A percentile compares a stretch with the other conserved stretches of the same genome.
Conservation (phyloP, 1,140 invertebrate species). For the Zelostemma sp. region DNA sequence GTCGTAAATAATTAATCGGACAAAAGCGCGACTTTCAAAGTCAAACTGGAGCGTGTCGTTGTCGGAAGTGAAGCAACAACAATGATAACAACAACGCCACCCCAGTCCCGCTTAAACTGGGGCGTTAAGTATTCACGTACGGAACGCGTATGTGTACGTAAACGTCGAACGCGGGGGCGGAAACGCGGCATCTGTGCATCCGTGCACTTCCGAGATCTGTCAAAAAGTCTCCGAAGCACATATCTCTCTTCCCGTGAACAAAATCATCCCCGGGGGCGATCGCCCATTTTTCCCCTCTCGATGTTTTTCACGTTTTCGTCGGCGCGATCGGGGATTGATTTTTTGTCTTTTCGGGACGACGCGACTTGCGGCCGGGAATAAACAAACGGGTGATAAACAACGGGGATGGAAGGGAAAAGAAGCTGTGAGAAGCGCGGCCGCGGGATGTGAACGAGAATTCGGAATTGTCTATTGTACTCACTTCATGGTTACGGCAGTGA, state of each 20-base stretch:
- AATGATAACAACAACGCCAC: conserved; percentile 26
- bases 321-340: no score
- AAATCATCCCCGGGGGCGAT: not conserved
- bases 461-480: conserved; percentile 52
- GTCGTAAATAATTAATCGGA: no score
- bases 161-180: conserved; percentile 16
- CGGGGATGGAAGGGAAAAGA: conserved; percentile 20
- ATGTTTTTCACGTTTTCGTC: no score
- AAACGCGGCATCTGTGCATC: conserved; percentile 28
- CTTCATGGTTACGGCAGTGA: conserved; percentile 66
- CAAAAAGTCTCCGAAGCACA: no score
- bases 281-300: no score
- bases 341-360: not conserved
- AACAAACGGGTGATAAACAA: conserved; percentile 3
- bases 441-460: conserved; percentile 17
- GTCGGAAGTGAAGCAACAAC: no score
- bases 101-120: conserved; percentile 22
- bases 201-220: conserved; percentile 11
- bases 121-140: conserved; percentile 20
- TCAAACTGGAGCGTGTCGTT: no score
- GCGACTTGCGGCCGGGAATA: not conserved
- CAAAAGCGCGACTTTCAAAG: no score
- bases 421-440: conserved; percentile 20
- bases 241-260: no score
- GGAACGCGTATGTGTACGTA: conserved; percentile 1